Base-by-base conservation (phyloP, 2,113 vertebrate species). In the Blennius ocellaris region DNA sequence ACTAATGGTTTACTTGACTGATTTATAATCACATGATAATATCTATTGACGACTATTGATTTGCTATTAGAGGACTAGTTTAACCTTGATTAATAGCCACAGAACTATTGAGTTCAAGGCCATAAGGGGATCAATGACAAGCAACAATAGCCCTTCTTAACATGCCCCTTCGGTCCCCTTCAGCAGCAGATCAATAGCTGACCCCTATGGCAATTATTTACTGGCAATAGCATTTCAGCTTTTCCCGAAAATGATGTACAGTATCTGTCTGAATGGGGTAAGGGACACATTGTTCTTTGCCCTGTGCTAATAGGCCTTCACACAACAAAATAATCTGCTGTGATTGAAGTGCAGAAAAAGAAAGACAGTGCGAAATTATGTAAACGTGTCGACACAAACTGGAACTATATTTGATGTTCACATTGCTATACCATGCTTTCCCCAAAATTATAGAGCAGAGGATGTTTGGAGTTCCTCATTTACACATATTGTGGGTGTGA, bases 51-150 rank as follows among this genome's bases (percentile, higher is more conserved):
- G 67, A 3, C 39, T 63, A 90, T 90, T 73, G 90, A 92, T 90
- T 91, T 90, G 80, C 87, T 85, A 90, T 91, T 91, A 90, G 79
- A 78, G 61, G 80, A 71, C 87, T 90, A 83, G 91, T 92, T 92
- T 91, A 87, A 92, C 78, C 79, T 79, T 90, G 85, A 92, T 90
- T 85, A 62, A 85, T 84, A 57, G 77, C 49, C 7, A 40, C 59
- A 75, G 30, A 78, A 50, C 79, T 83, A 80, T 82, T 83, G 81
- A 88, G 84, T 85, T 85, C 76, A 75, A 65, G 80, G 88, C 86
- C 86, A 90, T 91, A 89, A 90, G 86, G 81, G 84, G 83, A 90
- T 91, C 89, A 93, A 82, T 90, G 90, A 91, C 90, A 87, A 84
- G 88, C 85, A 82, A 71, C 88, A 90, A 90, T 92, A 85, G 87